Conservation (phyloP, 2,797 vertebrate genomes). For the Remorina albescens region DNA sequence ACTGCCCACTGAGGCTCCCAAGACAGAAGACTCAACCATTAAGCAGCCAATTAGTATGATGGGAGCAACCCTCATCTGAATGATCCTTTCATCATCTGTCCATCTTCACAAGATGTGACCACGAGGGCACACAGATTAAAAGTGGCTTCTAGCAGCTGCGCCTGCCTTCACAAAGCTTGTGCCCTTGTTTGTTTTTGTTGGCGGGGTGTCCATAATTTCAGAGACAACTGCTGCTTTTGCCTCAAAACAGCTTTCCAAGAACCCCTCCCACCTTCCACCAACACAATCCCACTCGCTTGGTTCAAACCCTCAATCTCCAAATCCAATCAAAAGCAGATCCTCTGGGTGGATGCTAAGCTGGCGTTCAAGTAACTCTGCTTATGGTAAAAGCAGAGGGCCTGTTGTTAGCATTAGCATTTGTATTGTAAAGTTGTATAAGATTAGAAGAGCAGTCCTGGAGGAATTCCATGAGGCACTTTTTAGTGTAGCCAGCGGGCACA, state of each 20-base stretch:
- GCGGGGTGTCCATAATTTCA: constrained; percentile 75
- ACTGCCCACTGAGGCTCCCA: constrained; percentile 48
- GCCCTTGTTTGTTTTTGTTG: constrained; percentile 74
- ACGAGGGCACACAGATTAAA: constrained; percentile 47
- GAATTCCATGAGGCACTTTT: constrained; percentile 71
- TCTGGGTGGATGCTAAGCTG: constrained; percentile 64
- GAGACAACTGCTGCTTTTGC: constrained; percentile 68
- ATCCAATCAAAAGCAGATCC: constrained; percentile 77
- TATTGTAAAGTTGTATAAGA: constrained; percentile 74
- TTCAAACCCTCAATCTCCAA: constrained; percentile 62
- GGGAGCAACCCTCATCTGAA: constrained; percentile 70
- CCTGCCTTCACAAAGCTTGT: constrained; percentile 55
- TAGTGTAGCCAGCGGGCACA: constrained; percentile 62
- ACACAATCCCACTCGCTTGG: constrained; percentile 48
- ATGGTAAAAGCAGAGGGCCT: constrained; percentile 52
- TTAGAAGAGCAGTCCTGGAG: constrained; percentile 71
- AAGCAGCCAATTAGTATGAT: constrained; percentile 77
- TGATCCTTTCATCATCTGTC: constrained; percentile 75
- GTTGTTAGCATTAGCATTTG: constrained; percentile 78
- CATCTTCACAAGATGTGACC: constrained; percentile 59
- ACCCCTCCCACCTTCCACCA: constrained; percentile 21
- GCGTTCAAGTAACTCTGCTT: constrained; percentile 64
- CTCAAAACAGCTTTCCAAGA: constrained; percentile 65
- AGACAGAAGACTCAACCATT: constrained; percentile 68
- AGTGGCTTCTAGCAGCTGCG: constrained; percentile 70